Evolutionary conservation across 2,113 vertebrate genomes (phyloP), one percentile per base, ranked within the genome.

Genomic region (Glaucomys volans): DNA sequence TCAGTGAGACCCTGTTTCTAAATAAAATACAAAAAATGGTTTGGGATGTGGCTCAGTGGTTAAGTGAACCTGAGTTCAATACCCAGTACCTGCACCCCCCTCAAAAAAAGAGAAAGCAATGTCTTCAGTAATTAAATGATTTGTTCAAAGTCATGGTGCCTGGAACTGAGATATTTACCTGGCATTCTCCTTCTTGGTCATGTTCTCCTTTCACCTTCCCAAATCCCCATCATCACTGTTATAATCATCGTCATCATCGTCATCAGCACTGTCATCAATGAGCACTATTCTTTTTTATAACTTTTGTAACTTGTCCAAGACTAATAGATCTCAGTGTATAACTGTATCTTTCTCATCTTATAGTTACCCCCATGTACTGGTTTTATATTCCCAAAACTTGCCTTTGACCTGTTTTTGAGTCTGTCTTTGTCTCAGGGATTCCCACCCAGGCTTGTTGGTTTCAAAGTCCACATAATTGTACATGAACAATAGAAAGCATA

Each of bases 121-220:
- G 35, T 86, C 86, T 90, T 85, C 57, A 69, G 57, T 92, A 90
- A 95, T 82, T 92, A 90, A 52, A 35, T 87, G 40, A 96, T 76
- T 92, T 77, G 40, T 20, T 75, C 17, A 52, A 50, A 88, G 72
- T 90, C 76, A 77, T 47, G 35, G 57, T 84, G 35, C 66, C 50
- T 8, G 47, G 18, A 59, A 52, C 59, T 79, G 82, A 86, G 26
- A 14, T 87, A 57, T n/a, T 64, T 50, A 52, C 47, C 40, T 35
- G 54, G 37, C 22, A 52, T 50, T 75, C 42, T 97, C 35, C 91
- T 17, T 66, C 42, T 71, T 64, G 40, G 50, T 40, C 69, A 28
- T n/a, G 35, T 74, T 57, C 17, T 64, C 47, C 28, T 74, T 88
- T 57, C 17, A 24, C 17, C 20, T 5, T 28, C 35, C 24, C 6